Evolutionary conservation across 2,888 invertebrate species (phyloP), one percentile per base, ranked within the genome.

Genomic region (Caenorhabditis virilis): DNA sequence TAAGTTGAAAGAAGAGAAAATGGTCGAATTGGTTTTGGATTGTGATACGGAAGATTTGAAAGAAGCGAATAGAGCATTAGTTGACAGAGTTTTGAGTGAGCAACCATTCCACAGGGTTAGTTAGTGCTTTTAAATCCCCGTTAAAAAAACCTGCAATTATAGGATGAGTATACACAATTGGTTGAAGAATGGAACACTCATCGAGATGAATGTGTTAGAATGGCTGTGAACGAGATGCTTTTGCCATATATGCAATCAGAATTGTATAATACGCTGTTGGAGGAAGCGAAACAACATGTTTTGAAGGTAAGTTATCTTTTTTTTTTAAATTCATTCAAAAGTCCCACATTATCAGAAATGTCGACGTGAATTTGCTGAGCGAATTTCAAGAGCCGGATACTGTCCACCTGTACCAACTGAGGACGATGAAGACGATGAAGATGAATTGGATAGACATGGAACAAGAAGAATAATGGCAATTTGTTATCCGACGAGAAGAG

Each of bases 211-310:
- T 92, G 93, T 38, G 69, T 80, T 2, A 91, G 92, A 77, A 86
- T 91, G 63, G 94, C 95, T 0, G 87, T 95, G 48, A 90, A 88
- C 22, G 90, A 91, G 82, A 90, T 94, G 84, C 89, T 98, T 4
- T 89, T 93, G 82, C 95, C 95, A 0, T 91, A 92, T 82, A 86
- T 98, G 73, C 88, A 90, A 63, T 89, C 91, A 70, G 97, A 98
- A 84, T 85, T 98, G 7, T 89, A 89, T 54, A 87, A 89, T 0
- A 88, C 89, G 41, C 85, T 98, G 41, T 82, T 93, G 23, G 88
- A 89, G 47, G 97, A 98, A 85, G 89, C 94, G 0, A 93, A 92
- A 83, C 84, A 84, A 7, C 82, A 78, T 36, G 84, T 86, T 39
- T 65, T 83, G 11, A 84, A 81, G 78, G 85, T 85, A 68, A 38